Base-by-base conservation (phyloP, 2,888 invertebrate species). In the Lapara coniferarum region DNA sequence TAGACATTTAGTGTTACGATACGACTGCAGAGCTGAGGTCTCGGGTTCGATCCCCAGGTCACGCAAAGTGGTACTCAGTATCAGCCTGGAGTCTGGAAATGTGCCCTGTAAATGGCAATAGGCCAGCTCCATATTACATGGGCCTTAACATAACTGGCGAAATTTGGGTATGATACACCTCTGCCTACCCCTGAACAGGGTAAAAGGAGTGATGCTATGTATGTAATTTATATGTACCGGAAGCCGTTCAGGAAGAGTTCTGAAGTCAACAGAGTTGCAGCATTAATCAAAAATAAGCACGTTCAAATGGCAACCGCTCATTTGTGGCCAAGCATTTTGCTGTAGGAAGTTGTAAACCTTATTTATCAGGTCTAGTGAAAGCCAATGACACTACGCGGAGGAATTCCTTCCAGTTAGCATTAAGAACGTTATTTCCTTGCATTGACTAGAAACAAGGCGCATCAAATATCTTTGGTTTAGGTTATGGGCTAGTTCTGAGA, bases 251-350 rank as follows among this genome's bases (percentile, higher is more conserved):
- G 69, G 73, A 66, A 67, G 72, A 68, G 68, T 71, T 68, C 71
- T 67, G 59, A 73, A 77, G 73, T 72, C 71, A 73, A 74, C 74
- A 80, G 77, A 59, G 44, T 71, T 74, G 69, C 68, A 67, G 72
- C 74, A 80, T 75, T 79, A 79, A 79, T 79, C 63, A 63, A 63
- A 63, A 49, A 10, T 68, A 69, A 71, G 67, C 71, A 59, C 57
- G 69, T 72, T 71, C 66, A 30, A 71, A 76, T 69, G 70, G 69
- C 66, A 59, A 69, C 68, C 52, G 69, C 68, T 74, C 66, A 73
- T 76, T 76, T 74, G 76, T 70, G 70, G 71, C 58, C 69, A 71
- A 71, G 72, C 70, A 71, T 49, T 71, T 70, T 71, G 66, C 56
- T 49, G 51, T 73, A 69, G 70, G 67, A 75, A 77, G 77, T 73